phyloP scores from a whole-genome alignment of 2,888 invertebrate genomes.

The Microplitis manilae region DNA sequence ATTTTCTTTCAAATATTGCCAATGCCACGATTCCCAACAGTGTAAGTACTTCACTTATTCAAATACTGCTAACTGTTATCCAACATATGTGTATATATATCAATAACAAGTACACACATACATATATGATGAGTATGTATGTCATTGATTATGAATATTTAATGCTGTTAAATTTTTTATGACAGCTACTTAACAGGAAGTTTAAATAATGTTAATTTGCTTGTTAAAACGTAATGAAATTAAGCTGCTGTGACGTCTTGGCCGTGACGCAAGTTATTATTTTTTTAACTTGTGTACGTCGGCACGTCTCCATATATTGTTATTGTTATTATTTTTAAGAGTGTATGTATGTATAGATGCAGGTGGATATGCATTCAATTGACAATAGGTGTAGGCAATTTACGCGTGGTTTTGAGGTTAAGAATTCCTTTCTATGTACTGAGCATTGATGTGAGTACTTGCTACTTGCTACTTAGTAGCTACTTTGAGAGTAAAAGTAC shows the following conservation, averaged over 20 bases:
- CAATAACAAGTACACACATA: background rate
- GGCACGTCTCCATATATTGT: background rate
- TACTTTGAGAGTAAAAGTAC: background rate
- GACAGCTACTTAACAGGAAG: background rate
- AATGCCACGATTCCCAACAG: conserved; percentile 59
- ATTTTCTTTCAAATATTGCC: conserved; percentile 67
- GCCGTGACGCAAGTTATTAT: background rate
- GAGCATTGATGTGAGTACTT: background rate
- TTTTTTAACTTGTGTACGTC: background rate
- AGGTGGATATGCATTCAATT: background rate
- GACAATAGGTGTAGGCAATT: conserved; percentile 11
- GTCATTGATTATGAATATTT: background rate
- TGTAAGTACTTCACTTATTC: conserved; percentile 57
- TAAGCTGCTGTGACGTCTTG: background rate
- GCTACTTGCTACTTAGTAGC: background rate
- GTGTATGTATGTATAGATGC: background rate
- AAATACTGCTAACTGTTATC: background rate
- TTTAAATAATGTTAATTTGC: background rate
- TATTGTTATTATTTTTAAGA: background rate
- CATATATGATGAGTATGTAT: background rate
- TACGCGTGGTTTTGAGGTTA: conserved; percentile 32
- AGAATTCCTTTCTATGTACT: conserved; percentile 16
- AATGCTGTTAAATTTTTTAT: background rate
- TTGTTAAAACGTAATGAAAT: background rate
- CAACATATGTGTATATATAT: background rate